Evolutionary conservation across 2,797 vertebrate genomes (phyloP).

Genomic region (Mycteria americana): DNA sequence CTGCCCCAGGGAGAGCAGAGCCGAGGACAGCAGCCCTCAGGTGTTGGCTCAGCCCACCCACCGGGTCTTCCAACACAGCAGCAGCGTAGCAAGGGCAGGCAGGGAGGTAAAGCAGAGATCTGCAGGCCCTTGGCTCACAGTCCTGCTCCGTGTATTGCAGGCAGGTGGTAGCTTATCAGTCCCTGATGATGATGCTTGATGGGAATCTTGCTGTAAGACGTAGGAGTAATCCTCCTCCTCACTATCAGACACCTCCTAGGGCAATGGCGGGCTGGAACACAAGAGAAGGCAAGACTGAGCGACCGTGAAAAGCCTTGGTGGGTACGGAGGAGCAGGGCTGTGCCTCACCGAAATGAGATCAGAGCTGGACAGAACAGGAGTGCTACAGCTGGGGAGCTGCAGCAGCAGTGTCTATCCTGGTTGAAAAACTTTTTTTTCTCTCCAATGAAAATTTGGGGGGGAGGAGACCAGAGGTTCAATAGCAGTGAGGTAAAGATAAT

Average conservation of each 20-base stretch:
- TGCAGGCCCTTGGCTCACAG: background rate
- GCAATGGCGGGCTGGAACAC: background rate
- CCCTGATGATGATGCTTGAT: background rate
- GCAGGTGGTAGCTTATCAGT: background rate
- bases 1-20: background rate
- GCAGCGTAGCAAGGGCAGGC: accelerated
- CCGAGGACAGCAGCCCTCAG: background rate
- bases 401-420: background rate
- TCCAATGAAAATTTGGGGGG: accelerated
- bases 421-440: background rate
- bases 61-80: background rate
- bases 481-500: background rate
- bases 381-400: background rate
- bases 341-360: background rate
- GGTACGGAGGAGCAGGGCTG: background rate
- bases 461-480: background rate
- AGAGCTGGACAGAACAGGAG: background rate
- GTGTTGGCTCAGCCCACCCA: background rate
- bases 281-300: background rate
- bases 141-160: background rate
- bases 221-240: background rate
- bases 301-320: background rate
- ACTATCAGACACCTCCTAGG: background rate
- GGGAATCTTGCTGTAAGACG: background rate
- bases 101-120: background rate